A percentile compares a stretch with the other conserved stretches of the same genome.
Evolutionary conservation across 2,797 vertebrate genomes (phyloP).

Genomic region (Xerus rutilus): DNA sequence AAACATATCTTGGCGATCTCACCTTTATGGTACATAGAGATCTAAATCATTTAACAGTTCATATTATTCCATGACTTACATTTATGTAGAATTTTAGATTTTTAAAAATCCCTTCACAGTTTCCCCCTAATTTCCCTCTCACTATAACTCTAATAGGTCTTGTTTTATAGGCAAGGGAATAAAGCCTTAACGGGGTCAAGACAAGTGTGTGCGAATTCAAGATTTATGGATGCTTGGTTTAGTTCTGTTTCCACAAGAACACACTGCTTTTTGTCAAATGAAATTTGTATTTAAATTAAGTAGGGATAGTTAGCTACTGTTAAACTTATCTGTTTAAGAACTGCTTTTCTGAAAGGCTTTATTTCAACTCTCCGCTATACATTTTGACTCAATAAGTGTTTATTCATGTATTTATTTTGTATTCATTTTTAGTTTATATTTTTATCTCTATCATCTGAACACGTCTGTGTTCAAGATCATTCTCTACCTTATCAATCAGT

Average conservation of each 20-base stretch:
- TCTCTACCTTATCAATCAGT: background rate
- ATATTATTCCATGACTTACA: background rate
- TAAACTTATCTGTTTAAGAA: constrained; percentile 8
- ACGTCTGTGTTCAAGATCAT: background rate
- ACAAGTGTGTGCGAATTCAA: constrained; percentile 1
- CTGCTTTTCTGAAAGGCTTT: background rate
- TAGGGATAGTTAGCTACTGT: background rate
- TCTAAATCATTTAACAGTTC: constrained; percentile 19
- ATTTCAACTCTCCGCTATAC: background rate
- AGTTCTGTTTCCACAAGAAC: background rate
- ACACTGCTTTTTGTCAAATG: background rate
- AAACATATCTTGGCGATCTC: background rate
- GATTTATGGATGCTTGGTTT: background rate
- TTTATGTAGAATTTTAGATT: background rate
- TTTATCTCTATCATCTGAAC: background rate
- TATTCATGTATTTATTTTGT: constrained; percentile 23
- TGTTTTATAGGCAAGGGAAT: background rate
- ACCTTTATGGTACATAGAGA: background rate
- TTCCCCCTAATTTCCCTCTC: background rate
- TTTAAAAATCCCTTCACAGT: background rate
- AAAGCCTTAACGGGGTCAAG: background rate
- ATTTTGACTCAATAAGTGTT: background rate
- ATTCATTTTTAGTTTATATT: background rate
- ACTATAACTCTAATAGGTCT: background rate
- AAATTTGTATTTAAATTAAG: constrained; percentile 37